Conservation (phyloP, 2,797 vertebrate species). For the Kryptopterus vitreolus region DNA sequence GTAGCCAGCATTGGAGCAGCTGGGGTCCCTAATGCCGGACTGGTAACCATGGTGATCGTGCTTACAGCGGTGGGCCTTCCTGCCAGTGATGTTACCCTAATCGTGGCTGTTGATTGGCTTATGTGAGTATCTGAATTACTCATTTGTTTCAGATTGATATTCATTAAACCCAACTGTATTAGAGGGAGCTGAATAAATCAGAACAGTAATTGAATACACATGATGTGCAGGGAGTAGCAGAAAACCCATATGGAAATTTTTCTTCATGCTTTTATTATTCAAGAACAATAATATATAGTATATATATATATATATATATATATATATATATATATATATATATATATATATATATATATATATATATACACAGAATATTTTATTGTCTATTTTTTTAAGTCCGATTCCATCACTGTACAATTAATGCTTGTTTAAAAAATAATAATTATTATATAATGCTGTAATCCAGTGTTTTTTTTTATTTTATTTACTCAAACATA, state of each 20-base stretch:
- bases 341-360: no score
- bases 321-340: no score
- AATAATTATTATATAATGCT: not conserved
- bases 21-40: slow-evolving; percentile 92
- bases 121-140: slow-evolving; percentile 80
- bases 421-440: not conserved
- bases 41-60: slow-evolving; percentile 98
- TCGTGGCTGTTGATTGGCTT: slow-evolving; percentile 98
- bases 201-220: not conserved
- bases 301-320: no score
- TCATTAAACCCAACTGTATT: not conserved
- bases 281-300: not conserved
- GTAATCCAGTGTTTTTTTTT: not conserved
- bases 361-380: no score
- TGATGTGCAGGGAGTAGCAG: not conserved
- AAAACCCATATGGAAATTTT: not conserved
- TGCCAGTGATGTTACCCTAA: slow-evolving; percentile 90
- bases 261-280: not conserved
- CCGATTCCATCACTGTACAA: no score
- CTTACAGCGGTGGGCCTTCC: slow-evolving; percentile 93
- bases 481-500: slow-evolving; percentile 5
- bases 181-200: not conserved
- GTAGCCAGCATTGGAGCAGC: slow-evolving; percentile 95
- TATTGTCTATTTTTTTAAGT: no score
- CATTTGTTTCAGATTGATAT: not conserved